A percentile compares a stretch with the other conserved stretches of the same genome.
Conservation (phyloP, 2,797 vertebrate species). For the Pangasius macronema region DNA sequence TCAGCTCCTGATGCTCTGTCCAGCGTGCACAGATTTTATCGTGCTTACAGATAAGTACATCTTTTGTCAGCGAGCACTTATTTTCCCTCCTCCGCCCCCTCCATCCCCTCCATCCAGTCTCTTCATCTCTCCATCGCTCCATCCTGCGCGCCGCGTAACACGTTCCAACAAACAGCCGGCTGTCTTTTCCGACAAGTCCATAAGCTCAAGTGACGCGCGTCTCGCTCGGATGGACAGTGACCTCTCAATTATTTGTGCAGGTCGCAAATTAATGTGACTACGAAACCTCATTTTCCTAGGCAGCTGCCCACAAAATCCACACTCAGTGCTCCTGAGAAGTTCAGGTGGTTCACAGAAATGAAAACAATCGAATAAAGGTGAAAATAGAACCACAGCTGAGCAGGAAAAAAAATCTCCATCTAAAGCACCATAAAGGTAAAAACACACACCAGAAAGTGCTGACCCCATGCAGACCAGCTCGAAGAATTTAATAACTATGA, state of each 20-base stretch:
- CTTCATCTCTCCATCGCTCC: not conserved
- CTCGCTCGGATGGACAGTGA: no score
- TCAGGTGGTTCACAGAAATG: not conserved
- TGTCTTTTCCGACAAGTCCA: not conserved
- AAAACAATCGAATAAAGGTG: not conserved
- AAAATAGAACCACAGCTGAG: not conserved
- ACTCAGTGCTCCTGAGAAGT: not conserved
- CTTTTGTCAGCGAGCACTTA: slow-evolving; percentile 3
- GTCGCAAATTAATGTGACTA: no score
- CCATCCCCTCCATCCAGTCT: not conserved
- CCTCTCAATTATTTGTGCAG: no score
- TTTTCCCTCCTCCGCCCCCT: not conserved
- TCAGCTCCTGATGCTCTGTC: not conserved
- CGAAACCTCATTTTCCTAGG: no score
- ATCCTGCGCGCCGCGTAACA: not conserved
- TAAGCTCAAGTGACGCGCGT: not conserved
- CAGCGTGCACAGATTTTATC: not conserved
- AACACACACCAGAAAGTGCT: not conserved
- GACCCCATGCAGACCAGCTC: not conserved
- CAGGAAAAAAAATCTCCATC: no score
- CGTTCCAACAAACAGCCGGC: not conserved
- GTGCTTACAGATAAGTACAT: not conserved
- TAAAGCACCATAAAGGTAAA: not conserved
- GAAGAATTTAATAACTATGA: not conserved
- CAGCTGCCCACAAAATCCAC: not conserved